A percentile compares a stretch with the other conserved stretches of the same genome.
Evolutionary conservation across 2,797 vertebrate species (phyloP).

Genomic region (Schizothorax lantsangensis): DNA sequence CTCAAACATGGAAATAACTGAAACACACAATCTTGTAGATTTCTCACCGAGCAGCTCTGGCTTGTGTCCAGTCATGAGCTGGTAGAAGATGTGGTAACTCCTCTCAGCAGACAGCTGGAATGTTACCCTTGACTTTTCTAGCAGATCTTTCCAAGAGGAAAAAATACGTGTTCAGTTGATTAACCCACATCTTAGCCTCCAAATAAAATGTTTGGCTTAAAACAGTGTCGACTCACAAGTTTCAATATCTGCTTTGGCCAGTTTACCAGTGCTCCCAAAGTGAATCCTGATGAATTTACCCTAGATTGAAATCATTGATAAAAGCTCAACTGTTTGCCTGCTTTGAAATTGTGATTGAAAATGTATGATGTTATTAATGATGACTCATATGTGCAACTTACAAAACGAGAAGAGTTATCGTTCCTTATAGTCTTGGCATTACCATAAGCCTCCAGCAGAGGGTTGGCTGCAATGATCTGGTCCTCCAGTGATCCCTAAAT

Average conservation of each 20-base stretch:
- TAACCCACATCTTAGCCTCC: neutral
- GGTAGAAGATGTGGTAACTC: conserved; percentile 72
- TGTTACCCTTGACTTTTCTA: conserved; percentile 87
- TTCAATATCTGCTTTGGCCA: conserved; percentile 3
- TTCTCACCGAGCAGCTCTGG: conserved; percentile 77
- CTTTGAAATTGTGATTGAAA: too few relatives aligned
- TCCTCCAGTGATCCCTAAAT: conserved; percentile 85
- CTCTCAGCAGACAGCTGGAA: conserved; percentile 65
- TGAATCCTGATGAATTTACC: conserved; percentile 88
- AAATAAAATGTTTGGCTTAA: too few relatives aligned
- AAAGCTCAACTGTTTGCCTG: neutral
- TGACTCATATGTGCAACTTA: conserved; percentile 60
- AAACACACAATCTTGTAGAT: neutral
- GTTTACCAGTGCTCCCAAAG: conserved; percentile 71
- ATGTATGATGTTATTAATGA: too few relatives aligned
- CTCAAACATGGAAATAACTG: neutral
- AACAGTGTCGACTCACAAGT: neutral
- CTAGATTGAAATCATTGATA: conserved; percentile 61
- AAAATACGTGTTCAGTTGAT: neutral
- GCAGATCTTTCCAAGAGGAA: conserved; percentile 72
- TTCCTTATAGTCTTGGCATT: conserved; percentile 16
- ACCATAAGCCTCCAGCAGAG: conserved; percentile 1
- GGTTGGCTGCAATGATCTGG: conserved; percentile 84
- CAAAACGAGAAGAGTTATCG: conserved; percentile 89
- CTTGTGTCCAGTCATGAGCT: conserved; percentile 82